Conservation (phyloP, 1,140 invertebrate species). For the Zaprionus africanus region DNA sequence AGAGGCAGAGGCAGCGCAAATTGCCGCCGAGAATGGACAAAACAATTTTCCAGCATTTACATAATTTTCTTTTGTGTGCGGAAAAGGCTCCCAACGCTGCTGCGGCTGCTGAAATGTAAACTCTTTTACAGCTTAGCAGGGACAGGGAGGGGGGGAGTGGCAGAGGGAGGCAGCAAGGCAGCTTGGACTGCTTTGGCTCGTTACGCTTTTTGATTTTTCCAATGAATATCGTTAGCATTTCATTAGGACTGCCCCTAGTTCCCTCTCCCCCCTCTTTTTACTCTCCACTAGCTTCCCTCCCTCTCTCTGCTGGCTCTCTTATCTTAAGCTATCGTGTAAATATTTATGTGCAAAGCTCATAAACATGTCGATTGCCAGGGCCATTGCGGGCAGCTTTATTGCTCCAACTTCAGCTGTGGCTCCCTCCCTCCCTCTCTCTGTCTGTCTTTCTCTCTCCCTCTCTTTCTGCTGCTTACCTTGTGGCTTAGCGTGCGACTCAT, state of each 20-base stretch:
- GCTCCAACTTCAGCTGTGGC: slow-evolving; percentile 37
- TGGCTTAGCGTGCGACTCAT: not conserved
- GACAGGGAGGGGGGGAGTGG: not conserved
- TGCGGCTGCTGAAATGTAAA: slow-evolving; percentile 39
- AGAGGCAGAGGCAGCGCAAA: slow-evolving; percentile 45
- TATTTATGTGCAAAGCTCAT: slow-evolving; percentile 65
- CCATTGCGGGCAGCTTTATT: slow-evolving; percentile 40
- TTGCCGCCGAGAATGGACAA: slow-evolving; percentile 52
- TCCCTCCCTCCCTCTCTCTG: not conserved
- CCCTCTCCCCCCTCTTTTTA: not conserved
- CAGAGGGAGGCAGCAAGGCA: slow-evolving; percentile 18
- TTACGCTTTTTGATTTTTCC: slow-evolving; percentile 71
- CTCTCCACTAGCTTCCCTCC: not conserved
- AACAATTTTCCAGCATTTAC: slow-evolving; percentile 79
- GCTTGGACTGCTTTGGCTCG: slow-evolving; percentile 46
- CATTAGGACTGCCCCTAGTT: slow-evolving; percentile 58
- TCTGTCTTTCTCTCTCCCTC: not conserved
- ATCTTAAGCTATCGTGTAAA: slow-evolving; percentile 60
- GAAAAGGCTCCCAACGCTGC: slow-evolving; percentile 11
- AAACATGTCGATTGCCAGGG: slow-evolving; percentile 64
- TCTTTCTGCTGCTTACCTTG: not conserved
- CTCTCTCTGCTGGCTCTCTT: slow-evolving; percentile 23
- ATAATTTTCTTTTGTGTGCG: slow-evolving; percentile 72
- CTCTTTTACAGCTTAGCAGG: slow-evolving; percentile 26
- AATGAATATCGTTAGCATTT: slow-evolving; percentile 82